Percentiles rank a stretch among this genome's conserved stretches.
Evolutionary conservation across 2,113 vertebrate genomes (phyloP).

Genomic region (human): DNA sequence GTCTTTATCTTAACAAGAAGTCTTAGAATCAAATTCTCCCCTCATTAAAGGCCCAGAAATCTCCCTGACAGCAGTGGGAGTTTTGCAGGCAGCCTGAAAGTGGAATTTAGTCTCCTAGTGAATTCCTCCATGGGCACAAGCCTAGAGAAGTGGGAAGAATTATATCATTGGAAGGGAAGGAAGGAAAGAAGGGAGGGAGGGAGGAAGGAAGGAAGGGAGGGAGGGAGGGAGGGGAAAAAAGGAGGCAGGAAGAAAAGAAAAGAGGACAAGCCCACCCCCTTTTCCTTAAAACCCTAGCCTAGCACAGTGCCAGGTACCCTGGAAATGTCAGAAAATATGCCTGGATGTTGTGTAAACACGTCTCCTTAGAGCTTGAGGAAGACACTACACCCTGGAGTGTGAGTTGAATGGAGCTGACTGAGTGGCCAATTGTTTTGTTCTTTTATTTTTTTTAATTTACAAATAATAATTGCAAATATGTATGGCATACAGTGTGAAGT

Average conservation of each 20-base stretch:
- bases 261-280: background rate
- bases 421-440: background rate
- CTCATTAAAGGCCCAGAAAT: slow-evolving; percentile 64
- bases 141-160: background rate
- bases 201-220: rapidly evolving
- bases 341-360: background rate
- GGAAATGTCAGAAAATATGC: background rate
- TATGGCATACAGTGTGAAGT: no score
- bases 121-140: background rate
- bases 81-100: background rate
- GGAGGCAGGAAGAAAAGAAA: no score
- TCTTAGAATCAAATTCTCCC: slow-evolving; percentile 70
- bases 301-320: background rate
- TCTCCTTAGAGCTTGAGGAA: background rate
- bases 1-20: slow-evolving; percentile 76
- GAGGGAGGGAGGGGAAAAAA: rapidly evolving
- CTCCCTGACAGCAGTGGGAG: slow-evolving; percentile 57
- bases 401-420: background rate
- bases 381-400: background rate
- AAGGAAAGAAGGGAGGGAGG: rapidly evolving
- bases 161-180: background rate
- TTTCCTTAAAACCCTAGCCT: background rate
- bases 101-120: slow-evolving; percentile 10
- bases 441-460: background rate
- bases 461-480: background rate